Conservation (phyloP, 2,888 invertebrate genomes). For the Eubasilissa splendida region DNA sequence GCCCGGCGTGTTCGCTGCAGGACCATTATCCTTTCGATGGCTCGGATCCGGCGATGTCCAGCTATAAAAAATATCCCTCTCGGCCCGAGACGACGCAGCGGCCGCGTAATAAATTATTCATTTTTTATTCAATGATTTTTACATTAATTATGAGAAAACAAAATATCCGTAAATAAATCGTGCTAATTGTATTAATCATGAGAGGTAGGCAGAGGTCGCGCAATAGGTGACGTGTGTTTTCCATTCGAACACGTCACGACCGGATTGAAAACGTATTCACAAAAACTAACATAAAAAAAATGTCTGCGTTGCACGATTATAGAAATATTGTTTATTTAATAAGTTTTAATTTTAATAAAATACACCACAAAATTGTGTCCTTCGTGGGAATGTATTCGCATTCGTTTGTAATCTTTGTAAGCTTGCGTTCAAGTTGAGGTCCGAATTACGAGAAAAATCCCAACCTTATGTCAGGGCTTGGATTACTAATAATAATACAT, state of each 20-base stretch:
- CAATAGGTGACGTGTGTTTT: neutral
- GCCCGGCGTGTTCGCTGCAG: neutral
- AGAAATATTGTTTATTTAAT: too few relatives aligned
- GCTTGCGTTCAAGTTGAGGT: too few relatives aligned
- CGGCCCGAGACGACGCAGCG: neutral
- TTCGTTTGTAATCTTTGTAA: too few relatives aligned
- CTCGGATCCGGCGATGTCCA: constrained; percentile 10
- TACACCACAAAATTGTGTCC: too few relatives aligned
- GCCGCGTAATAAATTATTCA: constrained; percentile 17
- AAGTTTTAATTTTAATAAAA: too few relatives aligned
- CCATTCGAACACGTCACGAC: neutral
- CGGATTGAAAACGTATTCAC: neutral
- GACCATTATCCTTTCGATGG: constrained; percentile 22
- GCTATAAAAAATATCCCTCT: neutral
- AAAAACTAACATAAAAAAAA: too few relatives aligned
- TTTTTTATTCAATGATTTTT: constrained; percentile 5
- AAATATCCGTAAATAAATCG: too few relatives aligned
- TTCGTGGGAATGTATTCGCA: too few relatives aligned
- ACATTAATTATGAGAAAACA: neutral
- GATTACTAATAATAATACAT: too few relatives aligned
- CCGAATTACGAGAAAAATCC: too few relatives aligned
- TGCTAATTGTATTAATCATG: neutral
- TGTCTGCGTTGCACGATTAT: too few relatives aligned
- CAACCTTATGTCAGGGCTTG: too few relatives aligned
- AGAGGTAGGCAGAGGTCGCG: neutral